These are phyloP conservation scores for Montipora cactus DNA, from an alignment of 64 coral and sea anemone genomes.

Conservation along the genomic window DNA sequence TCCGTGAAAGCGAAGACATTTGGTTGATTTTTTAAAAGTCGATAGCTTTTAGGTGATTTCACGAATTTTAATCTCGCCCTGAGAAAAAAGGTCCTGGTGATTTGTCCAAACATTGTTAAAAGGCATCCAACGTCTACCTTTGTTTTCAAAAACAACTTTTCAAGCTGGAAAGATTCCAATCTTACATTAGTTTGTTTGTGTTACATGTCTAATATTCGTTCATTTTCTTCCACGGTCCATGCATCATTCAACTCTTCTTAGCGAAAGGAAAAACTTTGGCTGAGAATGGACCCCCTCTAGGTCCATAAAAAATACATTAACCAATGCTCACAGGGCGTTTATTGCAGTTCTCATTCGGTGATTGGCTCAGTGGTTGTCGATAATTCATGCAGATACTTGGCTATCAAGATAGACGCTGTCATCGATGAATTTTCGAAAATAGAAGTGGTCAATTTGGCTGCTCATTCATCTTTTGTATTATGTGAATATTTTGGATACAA, in stretches of 20 bases:
- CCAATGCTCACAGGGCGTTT: background rate
- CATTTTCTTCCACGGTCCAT: background rate
- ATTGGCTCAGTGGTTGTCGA: background rate
- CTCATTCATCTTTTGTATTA: background rate
- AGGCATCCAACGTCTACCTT: background rate
- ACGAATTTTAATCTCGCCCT: background rate
- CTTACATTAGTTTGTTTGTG: slow-evolving; percentile 5
- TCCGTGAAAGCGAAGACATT: background rate
- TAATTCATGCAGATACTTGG: background rate
- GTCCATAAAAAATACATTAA: background rate
- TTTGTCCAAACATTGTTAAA: background rate
- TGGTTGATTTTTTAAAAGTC: background rate
- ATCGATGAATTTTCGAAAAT: background rate
- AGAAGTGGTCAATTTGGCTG: background rate
- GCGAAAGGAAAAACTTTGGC: background rate
- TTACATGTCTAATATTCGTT: background rate
- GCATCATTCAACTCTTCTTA: background rate
- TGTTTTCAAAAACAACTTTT: slow-evolving; percentile 10
- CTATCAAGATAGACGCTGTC: background rate
- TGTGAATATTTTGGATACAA: background rate
- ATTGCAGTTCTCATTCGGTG: background rate
- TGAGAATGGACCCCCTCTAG: background rate
- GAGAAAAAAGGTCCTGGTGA: background rate
- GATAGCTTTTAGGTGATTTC: background rate
- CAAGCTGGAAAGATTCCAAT: background rate